Evolutionary conservation across 2,113 vertebrate species (phyloP), one percentile per base, ranked within the genome.

Genomic region (Paramisgurnus dabryanus): DNA sequence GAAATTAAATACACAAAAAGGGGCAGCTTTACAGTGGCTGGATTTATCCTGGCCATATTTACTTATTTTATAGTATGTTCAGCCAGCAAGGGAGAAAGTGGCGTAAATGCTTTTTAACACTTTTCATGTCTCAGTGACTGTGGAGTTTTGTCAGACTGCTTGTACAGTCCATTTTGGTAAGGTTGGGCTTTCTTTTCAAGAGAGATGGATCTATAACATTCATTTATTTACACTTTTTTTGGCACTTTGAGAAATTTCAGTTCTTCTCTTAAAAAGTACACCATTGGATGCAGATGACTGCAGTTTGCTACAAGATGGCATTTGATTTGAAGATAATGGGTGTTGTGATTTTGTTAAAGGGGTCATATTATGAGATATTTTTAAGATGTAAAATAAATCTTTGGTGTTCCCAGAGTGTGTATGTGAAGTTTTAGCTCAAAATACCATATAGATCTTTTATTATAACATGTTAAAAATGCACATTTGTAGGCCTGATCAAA

Each of bases 1-100:
- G 89, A 92, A 92, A 93, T 92, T 90, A 92, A 92, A 91, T 83
- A 91, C 88, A 93, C 87, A 90, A 87, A 85, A 87, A 85, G 66
- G 67, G 86, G 88, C 81, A 86, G 86, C 78, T 87, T 90, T 90
- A 88, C 84, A 90, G 80, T 73, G 57, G 39, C 71, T 69, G 85
- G 82, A 86, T 91, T 91, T 91, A 90, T 89, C 85, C 82, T 80
- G 82, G 78, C 83, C 85, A 82, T 87, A 90, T 91, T 91, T 87
- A 87, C 86, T 85, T 85, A 86, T 85, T 90, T 90, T 88, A 87
- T 87, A 84, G 85, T 84, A 87, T 88, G 87, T 89, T 90, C 80
- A 79, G 75, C 87, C 85, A 86, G 85, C 74, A 55, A 69, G 83
- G 15, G 34, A 57, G 34, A 57, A 84, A 87, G 84, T 87, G 82